phyloP scores from a whole-genome alignment of 2,888 invertebrate species.

The Pseudolycoriella hygida region DNA sequence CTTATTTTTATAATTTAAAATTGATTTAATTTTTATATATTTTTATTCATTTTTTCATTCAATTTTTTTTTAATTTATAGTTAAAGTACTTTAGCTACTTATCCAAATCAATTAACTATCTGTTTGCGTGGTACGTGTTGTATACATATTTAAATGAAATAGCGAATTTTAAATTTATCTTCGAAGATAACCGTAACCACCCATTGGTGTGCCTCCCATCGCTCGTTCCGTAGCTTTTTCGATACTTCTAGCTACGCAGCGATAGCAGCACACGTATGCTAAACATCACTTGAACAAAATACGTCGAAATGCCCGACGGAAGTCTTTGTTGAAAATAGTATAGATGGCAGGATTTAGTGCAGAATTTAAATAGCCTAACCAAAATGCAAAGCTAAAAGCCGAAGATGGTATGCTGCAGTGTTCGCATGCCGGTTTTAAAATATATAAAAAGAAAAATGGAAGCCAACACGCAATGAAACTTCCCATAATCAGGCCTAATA shows the following conservation, averaged over 20 bases:
- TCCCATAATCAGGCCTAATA: slow-evolving; percentile 94
- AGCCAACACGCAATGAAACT: slow-evolving; percentile 98
- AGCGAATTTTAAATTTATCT: slow-evolving; percentile 8
- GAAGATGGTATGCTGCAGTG: slow-evolving; percentile 58
- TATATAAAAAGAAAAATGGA: slow-evolving; percentile 92
- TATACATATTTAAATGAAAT: no score
- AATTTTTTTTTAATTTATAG: no score
- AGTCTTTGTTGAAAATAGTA: slow-evolving; percentile 96
- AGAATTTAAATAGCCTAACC: slow-evolving; percentile 95
- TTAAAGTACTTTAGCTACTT: no score
- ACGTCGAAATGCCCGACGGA: slow-evolving; percentile 84
- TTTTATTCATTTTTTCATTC: no score
- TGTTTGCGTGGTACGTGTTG: no score
- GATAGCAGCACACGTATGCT: slow-evolving; percentile 67
- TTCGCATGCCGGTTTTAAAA: slow-evolving; percentile 64
- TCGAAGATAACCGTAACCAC: slow-evolving; percentile 24
- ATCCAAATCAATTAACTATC: no score
- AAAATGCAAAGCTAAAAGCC: slow-evolving; percentile 85
- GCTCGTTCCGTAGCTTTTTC: slow-evolving; percentile 31
- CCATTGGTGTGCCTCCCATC: slow-evolving; percentile 30
- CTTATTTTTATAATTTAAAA: no score
- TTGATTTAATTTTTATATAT: no score
- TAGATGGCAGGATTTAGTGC: slow-evolving; percentile 91
- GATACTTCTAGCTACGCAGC: slow-evolving; percentile 41
- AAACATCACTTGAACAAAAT: slow-evolving; percentile 92